phyloP scores from a whole-genome alignment of 2,113 vertebrate species.

The Xiphophorus couchianus region DNA sequence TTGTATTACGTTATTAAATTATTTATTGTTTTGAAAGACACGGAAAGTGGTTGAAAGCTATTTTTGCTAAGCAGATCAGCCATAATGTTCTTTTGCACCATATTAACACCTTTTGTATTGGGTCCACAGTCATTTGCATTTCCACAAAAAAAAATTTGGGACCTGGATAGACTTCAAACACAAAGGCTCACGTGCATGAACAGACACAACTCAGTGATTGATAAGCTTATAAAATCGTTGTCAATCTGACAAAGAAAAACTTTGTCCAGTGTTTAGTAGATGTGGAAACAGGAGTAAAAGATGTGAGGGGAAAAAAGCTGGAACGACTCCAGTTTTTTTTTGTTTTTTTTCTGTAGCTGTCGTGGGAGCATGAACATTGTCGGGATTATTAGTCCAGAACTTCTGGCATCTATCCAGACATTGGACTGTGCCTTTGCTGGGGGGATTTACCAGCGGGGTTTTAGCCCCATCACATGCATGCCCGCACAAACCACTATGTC shows the following conservation, averaged over 20 bases:
- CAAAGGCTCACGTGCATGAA: constrained; percentile 3
- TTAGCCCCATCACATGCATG: constrained; percentile 35
- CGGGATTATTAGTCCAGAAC: constrained; percentile 76
- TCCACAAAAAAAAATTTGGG: not conserved
- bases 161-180: not conserved
- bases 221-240: constrained; percentile 26
- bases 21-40: not conserved
- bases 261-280: constrained; percentile 49
- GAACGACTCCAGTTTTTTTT: constrained; percentile 58
- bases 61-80: too few relatives aligned
- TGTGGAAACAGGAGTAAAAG: constrained; percentile 55
- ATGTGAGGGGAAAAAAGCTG: constrained; percentile 58
- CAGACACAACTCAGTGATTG: constrained; percentile 26
- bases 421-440: constrained; percentile 49
- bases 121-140: not conserved
- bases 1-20: not conserved
- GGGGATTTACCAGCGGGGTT: constrained; percentile 59
- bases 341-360: constrained; percentile 55
- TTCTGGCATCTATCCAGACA: constrained; percentile 75
- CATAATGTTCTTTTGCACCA: not conserved
- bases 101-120: not conserved
- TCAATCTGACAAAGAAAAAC: constrained; percentile 36
- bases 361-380: constrained; percentile 68
- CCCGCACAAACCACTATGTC: constrained; percentile 36
- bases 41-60: too few relatives aligned